Evolutionary conservation across 2,888 invertebrate genomes (phyloP).

Genomic region (Drosophila borealis): DNA sequence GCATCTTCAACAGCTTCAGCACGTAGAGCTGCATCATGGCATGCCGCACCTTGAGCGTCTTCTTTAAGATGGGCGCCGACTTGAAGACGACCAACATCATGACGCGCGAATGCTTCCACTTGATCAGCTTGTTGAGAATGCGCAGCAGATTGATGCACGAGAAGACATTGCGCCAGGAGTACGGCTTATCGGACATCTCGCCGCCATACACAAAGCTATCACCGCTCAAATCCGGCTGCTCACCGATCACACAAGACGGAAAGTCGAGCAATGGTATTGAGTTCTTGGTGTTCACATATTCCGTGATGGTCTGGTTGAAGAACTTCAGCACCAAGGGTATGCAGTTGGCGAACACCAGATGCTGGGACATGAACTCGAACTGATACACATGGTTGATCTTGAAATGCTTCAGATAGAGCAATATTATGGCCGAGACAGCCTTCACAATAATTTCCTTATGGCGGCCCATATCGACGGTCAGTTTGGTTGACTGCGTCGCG

Average conservation of each 20-base stretch:
- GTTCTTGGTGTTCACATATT: conserved; percentile 97
- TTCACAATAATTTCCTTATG: conserved; percentile 99
- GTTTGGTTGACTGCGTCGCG: conserved; percentile 96
- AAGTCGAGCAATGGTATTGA: conserved; percentile 97
- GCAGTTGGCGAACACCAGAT: conserved; percentile 99
- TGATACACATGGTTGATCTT: conserved; percentile 99
- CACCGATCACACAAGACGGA: conserved; percentile 97
- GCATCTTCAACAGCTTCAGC: conserved; percentile 99
- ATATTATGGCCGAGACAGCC: conserved; percentile 94
- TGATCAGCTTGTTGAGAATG: conserved; percentile 98
- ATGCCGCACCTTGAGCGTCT: conserved; percentile 97
- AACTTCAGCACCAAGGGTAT: conserved; percentile 99
- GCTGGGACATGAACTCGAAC: conserved; percentile 99
- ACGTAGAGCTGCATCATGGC: conserved; percentile 99
- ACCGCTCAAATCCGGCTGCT: conserved; percentile 96
- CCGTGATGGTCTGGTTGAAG: conserved; percentile 98
- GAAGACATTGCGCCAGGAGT: conserved; percentile 99
- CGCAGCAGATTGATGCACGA: conserved; percentile 98
- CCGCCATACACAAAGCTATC: conserved; percentile 94
- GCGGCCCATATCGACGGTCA: conserved; percentile 98
- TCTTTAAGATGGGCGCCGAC: conserved; percentile 98
- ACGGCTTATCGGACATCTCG: conserved; percentile 88
- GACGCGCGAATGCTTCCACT: conserved; percentile 99
- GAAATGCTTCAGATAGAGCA: conserved; percentile 97
- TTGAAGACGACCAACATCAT: conserved; percentile 99